Evolutionary conservation across 64 coral and sea anemone species (phyloP), one percentile per base, ranked within the genome.

Genomic region (Montipora efflorescens): DNA sequence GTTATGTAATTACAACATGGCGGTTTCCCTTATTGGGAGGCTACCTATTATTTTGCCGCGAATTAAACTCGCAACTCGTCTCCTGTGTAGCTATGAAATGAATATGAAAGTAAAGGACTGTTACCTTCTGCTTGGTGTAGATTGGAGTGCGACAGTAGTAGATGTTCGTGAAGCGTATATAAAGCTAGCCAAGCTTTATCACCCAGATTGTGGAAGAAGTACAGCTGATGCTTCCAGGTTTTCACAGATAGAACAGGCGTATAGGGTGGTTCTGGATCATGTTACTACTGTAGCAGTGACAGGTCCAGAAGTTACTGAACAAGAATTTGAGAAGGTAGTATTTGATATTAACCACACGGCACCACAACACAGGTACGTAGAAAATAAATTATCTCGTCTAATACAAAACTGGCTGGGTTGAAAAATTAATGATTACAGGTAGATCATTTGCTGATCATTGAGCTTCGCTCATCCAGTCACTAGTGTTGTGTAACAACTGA

Each of bases 301-400:
- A 64, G 80, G 75, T 43, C 18, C 81, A 20, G 80, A 75, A 76
- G 74, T 85, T 6, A 67, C 19, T 15, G 72, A 87, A 76, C 49
- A 76, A 62, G 76, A 93, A 1, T 82, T 67, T 19, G 46, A 77
- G 0, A 75, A 87, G 8, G 91, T 87, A 45, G 48, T 18, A 47
- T 87, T 93, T 78, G 91, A 93, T 79, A 93, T 93, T 8, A 72
- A 77, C 45, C 91, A 93, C 47, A 93, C 91, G 15, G 91, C 91
- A 66, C 91, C 91, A 15, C 91, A 93, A 68, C 91, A 93, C 74
- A 93, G 91, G 91, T 93, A 93, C 7, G 11, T 6, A 6, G 11
- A 8, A 11, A 57, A 57, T 6, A 57, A 57, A 6, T 57, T 0
- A 57, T 36, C 36, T 36, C 36, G 36, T 36, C 36, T 36, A 36